A percentile compares a stretch with the other conserved stretches of the same genome.
Conservation (phyloP, 2,888 invertebrate genomes). For the Euplagia quadripunctaria region DNA sequence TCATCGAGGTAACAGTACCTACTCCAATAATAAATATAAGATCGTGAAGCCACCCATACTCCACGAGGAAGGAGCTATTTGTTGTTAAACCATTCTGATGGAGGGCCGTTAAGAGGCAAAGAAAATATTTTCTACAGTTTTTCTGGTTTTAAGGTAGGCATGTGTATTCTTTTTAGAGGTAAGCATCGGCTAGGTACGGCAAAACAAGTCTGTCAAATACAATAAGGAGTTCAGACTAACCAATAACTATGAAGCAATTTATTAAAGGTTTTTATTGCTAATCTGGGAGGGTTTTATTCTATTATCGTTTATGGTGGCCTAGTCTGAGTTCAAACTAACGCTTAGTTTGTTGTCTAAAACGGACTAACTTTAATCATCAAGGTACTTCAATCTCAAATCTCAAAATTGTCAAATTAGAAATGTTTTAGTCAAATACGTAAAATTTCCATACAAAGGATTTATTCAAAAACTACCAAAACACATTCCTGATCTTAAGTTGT, state of each 20-base stretch:
- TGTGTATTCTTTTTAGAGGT: not conserved
- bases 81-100: not conserved
- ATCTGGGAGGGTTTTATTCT: not conserved
- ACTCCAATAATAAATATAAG: not conserved
- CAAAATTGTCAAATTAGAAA: not conserved
- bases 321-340: not conserved
- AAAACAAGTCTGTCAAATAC: not conserved
- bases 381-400: not conserved
- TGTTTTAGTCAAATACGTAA: not conserved
- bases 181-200: not conserved
- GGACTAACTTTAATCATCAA: not conserved
- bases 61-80: not conserved
- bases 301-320: not conserved
- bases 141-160: not conserved
- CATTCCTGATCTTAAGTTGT: constrained; percentile 8
- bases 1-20: constrained; percentile 11
- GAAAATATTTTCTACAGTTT: not conserved
- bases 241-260: not conserved
- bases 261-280: not conserved
- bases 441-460: not conserved
- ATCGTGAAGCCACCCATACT: not conserved
- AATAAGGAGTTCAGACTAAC: not conserved
- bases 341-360: not conserved
- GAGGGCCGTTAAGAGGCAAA: not conserved
- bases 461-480: not conserved